Evolutionary conservation across 2,797 vertebrate species (phyloP).

Genomic region (Enteromius trimaculatus): DNA sequence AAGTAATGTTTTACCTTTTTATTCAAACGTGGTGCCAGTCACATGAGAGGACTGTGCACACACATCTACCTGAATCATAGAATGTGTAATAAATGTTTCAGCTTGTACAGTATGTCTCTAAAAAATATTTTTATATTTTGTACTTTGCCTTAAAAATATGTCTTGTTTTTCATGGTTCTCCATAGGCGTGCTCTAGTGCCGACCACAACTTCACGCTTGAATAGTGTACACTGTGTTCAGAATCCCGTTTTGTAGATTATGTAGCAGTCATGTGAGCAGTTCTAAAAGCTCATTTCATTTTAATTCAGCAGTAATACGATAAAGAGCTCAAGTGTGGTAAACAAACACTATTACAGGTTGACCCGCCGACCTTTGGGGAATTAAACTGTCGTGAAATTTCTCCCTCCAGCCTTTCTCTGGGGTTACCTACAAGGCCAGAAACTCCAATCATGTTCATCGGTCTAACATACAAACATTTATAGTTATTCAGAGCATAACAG

Average conservation of each 20-base stretch:
- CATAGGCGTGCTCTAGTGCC: neutral
- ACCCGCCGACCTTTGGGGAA: conserved; percentile 11
- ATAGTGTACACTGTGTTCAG: conserved; percentile 26
- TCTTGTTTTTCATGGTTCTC: conserved; percentile 7
- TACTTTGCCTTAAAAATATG: neutral
- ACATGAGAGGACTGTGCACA: conserved; percentile 26
- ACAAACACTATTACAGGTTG: conserved; percentile 44
- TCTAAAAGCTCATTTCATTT: conserved; percentile 16
- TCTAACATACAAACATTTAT: neutral
- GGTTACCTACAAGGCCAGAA: conserved; percentile 12
- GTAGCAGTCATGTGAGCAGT: conserved; percentile 32
- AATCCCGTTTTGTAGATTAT: conserved; percentile 33
- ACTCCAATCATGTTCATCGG: too few species aligned
- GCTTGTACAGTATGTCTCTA: neutral
- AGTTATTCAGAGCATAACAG: neutral
- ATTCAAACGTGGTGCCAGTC: conserved; percentile 28
- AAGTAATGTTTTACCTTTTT: conserved; percentile 25
- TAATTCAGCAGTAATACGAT: conserved; percentile 47
- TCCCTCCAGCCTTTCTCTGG: conserved; percentile 28
- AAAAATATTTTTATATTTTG: neutral
- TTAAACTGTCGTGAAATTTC: conserved; percentile 17
- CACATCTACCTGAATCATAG: neutral
- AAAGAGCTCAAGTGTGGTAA: conserved; percentile 44
- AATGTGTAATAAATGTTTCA: neutral
- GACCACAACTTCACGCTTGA: conserved; percentile 21